Evolutionary conservation across 2,113 vertebrate genomes (phyloP).

Genomic region (Marmota monax): DNA sequence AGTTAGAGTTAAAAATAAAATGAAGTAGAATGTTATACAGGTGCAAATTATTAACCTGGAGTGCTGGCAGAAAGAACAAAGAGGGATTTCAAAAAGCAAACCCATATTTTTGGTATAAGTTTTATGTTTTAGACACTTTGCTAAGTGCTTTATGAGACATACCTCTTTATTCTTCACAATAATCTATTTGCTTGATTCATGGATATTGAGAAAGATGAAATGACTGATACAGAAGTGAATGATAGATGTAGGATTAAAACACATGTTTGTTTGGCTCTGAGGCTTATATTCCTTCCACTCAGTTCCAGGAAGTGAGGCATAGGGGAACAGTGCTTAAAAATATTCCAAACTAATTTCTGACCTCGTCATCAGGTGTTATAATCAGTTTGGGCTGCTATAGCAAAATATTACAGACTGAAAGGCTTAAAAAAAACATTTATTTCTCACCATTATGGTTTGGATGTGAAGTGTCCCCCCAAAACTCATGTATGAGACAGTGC

Average conservation of each 20-base stretch:
- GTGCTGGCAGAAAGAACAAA: not conserved
- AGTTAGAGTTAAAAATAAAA: constrained; percentile 68
- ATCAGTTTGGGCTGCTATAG: not conserved
- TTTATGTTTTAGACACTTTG: not conserved
- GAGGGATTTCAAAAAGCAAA: not conserved
- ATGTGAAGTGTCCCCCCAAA: too few species aligned
- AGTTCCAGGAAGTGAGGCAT: not conserved
- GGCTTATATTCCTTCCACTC: not conserved
- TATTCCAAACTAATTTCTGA: not conserved
- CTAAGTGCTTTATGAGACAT: not conserved
- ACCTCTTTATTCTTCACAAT: not conserved
- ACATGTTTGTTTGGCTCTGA: not conserved
- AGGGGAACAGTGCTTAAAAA: not conserved
- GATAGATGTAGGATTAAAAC: not conserved
- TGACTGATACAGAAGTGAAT: not conserved
- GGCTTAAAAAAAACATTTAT: not conserved
- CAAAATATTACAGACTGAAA: not conserved
- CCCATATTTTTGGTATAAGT: not conserved
- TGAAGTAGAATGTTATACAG: constrained; percentile 7
- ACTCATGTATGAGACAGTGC: too few species aligned
- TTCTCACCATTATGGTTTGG: not conserved
- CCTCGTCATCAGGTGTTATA: not conserved
- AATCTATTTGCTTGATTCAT: not conserved
- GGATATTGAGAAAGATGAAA: not conserved
- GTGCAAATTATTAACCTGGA: constrained; percentile 23